A percentile compares a stretch with the other conserved stretches of the same genome.
phyloP scores from a whole-genome alignment of 2,797 vertebrate genomes.

The Tadarida brasiliensis region DNA sequence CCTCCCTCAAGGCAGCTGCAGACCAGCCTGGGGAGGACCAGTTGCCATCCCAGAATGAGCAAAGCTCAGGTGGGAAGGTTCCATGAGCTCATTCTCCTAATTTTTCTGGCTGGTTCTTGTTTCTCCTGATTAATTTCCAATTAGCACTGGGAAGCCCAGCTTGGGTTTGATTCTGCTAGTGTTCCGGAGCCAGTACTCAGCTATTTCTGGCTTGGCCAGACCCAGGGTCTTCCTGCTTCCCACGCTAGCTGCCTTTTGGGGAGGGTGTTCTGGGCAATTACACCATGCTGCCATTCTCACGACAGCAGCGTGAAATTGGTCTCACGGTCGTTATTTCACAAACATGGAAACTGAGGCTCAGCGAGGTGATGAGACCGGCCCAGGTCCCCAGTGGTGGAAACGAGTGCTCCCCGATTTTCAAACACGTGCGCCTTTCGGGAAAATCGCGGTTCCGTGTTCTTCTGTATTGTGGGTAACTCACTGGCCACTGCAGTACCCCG shows the following conservation, averaged over 20 bases:
- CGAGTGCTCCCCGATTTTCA: not conserved
- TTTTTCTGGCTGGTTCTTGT: slow-evolving; percentile 11
- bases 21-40: not conserved
- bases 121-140: slow-evolving; percentile 61
- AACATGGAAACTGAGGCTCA: not conserved
- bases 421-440: rapidly evolving
- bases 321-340: not conserved
- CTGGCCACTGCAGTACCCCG: not conserved
- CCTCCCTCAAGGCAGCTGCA: not conserved
- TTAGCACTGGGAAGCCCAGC: slow-evolving; percentile 31
- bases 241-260: not conserved
- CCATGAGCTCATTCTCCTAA: slow-evolving; percentile 39
- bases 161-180: slow-evolving; percentile 45
- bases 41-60: not conserved
- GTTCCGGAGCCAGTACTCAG: slow-evolving; percentile 1
- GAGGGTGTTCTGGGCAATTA: not conserved
- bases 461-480: not conserved
- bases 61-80: not conserved
- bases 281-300: rapidly evolving
- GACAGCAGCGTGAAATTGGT: not conserved
- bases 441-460: not conserved
- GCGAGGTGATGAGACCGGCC: not conserved
- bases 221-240: not conserved
- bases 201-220: slow-evolving; percentile 19
- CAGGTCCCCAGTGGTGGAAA: not conserved